Evolutionary conservation across 92 coral and sea anemone species (phyloP), one percentile per base, ranked within the genome.

Genomic region (Umimayanthus kanabou): DNA sequence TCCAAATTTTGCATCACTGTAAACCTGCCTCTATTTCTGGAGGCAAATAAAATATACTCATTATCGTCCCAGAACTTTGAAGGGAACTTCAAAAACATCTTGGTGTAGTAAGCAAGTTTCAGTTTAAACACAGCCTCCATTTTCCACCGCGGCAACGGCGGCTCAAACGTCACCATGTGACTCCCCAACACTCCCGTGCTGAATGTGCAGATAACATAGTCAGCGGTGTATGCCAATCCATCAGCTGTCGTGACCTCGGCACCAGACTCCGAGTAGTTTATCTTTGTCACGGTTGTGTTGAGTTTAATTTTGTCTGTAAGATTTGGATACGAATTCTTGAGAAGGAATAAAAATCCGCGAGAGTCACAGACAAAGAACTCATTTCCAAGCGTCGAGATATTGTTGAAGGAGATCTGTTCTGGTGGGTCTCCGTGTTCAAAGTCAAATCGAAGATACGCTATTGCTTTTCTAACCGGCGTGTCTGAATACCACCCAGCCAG

Each of bases 141-240:
- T 77, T 95, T 95, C 96, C 96, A 93, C 15, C 85, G 72, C 4
- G 98, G 96, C 61, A 95, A 89, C 40, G 94, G 93, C 20, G 98
- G 98, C 4, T 28, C 81, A 87, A 95, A 95, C n/a, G 71, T 75
- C 13, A 95, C 93, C 72, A 73, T 33, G 79, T 91, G 90, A 75
- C 97, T 94, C 5, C 89, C 94, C 9, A 96, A 90, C 4, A 96
- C 98, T 14, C 98, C 97, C 28, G 95, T 91, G 88, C 98, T 92
- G 90, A 96, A 96, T 6, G 98, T 96, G 76, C 96, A 90, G 66
- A 96, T 82, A 22, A 76, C 92, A 74, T 89, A 92, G 88, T 96
- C 97, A 25, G 98, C 95, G 37, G 94, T 79, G 87, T 89, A 96
- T 2, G 81, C 88, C n/a, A 91, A 85, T 47, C 95, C 96, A 22